Conservation (phyloP, 2,113 vertebrate genomes). For the Microtus oregoni region DNA sequence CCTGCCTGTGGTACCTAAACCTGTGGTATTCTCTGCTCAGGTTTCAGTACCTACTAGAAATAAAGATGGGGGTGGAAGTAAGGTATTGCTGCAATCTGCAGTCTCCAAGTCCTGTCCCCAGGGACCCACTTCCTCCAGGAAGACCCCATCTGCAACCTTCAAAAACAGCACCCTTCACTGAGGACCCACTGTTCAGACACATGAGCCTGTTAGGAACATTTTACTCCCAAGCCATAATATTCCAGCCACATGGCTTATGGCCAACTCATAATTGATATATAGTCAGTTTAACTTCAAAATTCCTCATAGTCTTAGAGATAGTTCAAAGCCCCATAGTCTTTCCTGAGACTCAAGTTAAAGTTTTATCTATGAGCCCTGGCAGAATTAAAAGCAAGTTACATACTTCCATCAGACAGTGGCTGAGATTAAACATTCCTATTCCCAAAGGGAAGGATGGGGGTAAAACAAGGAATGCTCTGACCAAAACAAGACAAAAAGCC, state of each 20-base stretch:
- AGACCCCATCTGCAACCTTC: background rate
- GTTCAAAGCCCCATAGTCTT: background rate
- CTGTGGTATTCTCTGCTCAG: background rate
- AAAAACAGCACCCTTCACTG: background rate
- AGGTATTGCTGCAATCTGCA: background rate
- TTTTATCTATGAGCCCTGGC: background rate
- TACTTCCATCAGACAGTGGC: too few relatives aligned
- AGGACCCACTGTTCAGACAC: background rate
- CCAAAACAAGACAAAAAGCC: background rate
- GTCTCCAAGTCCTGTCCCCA: background rate
- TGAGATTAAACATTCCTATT: background rate
- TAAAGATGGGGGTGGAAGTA: background rate
- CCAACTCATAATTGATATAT: background rate
- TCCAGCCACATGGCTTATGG: background rate
- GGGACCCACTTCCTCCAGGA: background rate
- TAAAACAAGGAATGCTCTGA: background rate
- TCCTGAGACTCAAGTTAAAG: background rate
- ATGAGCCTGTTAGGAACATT: background rate
- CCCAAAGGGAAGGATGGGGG: background rate
- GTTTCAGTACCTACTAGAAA: too few relatives aligned
- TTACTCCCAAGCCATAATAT: background rate
- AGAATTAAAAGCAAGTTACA: background rate
- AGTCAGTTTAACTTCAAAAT: background rate
- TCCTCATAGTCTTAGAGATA: background rate
- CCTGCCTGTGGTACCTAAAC: background rate